A percentile compares a stretch with the other conserved stretches of the same genome.
phyloP scores from a whole-genome alignment of 2,113 vertebrate species.

The Cyprinodon variegatus region DNA sequence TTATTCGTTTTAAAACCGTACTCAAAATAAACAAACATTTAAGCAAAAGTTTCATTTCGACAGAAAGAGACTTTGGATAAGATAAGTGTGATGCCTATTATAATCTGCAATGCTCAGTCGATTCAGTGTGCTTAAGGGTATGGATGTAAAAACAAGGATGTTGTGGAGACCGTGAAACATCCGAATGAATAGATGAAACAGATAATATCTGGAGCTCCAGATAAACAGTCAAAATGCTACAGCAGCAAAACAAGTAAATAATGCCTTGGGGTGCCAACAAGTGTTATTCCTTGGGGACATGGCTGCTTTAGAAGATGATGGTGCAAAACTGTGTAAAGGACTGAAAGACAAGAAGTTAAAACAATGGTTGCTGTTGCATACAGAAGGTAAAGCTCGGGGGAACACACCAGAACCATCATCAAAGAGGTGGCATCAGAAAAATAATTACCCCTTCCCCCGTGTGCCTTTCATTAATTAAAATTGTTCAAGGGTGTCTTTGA shows the following conservation, averaged over 20 bases:
- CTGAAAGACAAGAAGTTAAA: slow-evolving; percentile 40
- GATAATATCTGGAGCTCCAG: slow-evolving; percentile 47
- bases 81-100: neutral
- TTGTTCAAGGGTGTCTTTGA: slow-evolving; percentile 57
- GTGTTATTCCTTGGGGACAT: slow-evolving; percentile 28
- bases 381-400: slow-evolving; percentile 44
- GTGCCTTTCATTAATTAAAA: slow-evolving; percentile 61
- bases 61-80: neutral
- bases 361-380: slow-evolving; percentile 54
- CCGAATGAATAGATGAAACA: slow-evolving; percentile 37
- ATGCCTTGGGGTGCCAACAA: slow-evolving; percentile 46
- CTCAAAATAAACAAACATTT: neutral
- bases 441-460: slow-evolving; percentile 61
- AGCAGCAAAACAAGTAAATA: slow-evolving; percentile 33
- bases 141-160: slow-evolving; percentile 38
- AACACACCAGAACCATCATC: slow-evolving; percentile 41
- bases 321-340: slow-evolving; percentile 29
- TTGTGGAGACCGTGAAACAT: slow-evolving; percentile 37
- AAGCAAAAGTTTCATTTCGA: neutral
- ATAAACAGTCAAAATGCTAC: slow-evolving; percentile 30
- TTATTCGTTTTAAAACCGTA: neutral
- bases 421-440: slow-evolving; percentile 49
- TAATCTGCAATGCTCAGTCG: slow-evolving; percentile 13
- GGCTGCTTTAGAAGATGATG: slow-evolving; percentile 26
- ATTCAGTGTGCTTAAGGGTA: slow-evolving; percentile 6